Evolutionary conservation across 2,888 invertebrate genomes (phyloP).

Genomic region (Coremacera marginata): DNA sequence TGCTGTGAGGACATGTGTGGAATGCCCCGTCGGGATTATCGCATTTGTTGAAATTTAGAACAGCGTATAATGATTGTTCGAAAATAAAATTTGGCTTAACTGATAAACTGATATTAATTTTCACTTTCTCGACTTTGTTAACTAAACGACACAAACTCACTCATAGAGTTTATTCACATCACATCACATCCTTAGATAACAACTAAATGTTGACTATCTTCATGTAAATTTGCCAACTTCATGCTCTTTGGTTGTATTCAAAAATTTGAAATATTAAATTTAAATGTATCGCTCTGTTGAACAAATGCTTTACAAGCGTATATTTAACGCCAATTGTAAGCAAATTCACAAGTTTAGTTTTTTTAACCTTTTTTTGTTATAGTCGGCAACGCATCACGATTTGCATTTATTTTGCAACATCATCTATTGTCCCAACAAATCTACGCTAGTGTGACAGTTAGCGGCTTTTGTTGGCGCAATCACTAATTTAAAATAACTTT

Average conservation of each 20-base stretch:
- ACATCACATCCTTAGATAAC: background rate
- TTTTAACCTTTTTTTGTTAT: no score
- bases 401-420: no score
- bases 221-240: background rate
- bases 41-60: slow-evolving; percentile 30
- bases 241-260: background rate
- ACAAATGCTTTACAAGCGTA: background rate
- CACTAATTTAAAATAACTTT: no score
- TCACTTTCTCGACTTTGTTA: background rate
- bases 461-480: no score
- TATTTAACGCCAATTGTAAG: no score
- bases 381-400: no score
- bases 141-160: background rate
- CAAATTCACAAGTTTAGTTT: no score
- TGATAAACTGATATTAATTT: background rate
- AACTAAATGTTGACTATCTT: background rate
- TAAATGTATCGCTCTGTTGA: slow-evolving; percentile 3
- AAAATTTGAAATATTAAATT: background rate
- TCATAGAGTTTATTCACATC: background rate
- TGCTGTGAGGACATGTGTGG: slow-evolving; percentile 5
- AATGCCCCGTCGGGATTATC: background rate
- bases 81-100: background rate
- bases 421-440: no score
- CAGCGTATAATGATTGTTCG: background rate
- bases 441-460: no score